Percentiles rank a stretch among this genome's conserved stretches.
These are phyloP conservation scores for Choristoneura rosaceana DNA, from an alignment of 2,888 invertebrate species.

Conservation along the genomic window DNA sequence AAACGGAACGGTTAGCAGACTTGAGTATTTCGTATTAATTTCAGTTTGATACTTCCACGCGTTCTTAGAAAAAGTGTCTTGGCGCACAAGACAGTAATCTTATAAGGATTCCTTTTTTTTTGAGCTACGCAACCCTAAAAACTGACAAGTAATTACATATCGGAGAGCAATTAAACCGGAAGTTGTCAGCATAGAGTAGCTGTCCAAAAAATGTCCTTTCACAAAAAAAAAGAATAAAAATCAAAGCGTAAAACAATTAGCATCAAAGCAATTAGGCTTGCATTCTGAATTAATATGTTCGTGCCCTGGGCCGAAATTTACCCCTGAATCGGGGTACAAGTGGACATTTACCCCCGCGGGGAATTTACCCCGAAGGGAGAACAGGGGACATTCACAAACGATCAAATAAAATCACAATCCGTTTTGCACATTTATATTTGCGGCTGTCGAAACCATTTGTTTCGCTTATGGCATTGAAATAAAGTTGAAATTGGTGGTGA, in stretches of 20 bases:
- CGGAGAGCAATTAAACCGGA: background rate
- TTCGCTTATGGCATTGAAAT: constrained; percentile 45
- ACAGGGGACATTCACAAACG: constrained; percentile 65
- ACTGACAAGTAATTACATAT: background rate
- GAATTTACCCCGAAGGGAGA: constrained; percentile 39
- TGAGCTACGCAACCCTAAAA: background rate
- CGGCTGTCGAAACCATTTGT: constrained; percentile 16
- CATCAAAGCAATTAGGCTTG: constrained; percentile 1
- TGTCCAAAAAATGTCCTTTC: background rate
- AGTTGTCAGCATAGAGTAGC: background rate
- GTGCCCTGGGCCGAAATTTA: constrained; percentile 8
- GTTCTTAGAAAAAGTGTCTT: too few relatives aligned
- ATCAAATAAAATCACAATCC: constrained; percentile 76
- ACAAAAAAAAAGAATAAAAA: constrained; percentile 1
- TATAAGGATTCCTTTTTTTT: too few relatives aligned
- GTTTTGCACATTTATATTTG: constrained; percentile 56
- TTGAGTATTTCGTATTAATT: too few relatives aligned
- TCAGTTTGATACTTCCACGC: too few relatives aligned
- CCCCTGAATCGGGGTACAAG: constrained; percentile 18
- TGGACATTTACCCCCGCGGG: constrained; percentile 33
- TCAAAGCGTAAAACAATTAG: constrained; percentile 21
- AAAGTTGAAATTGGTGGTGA: constrained; percentile 46
- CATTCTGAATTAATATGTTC: constrained; percentile 17
- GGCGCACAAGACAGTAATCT: too few relatives aligned
- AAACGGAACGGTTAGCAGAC: too few relatives aligned